Conservation (phyloP, 2,113 vertebrate species). For the Hemiscyllium ocellatum region DNA sequence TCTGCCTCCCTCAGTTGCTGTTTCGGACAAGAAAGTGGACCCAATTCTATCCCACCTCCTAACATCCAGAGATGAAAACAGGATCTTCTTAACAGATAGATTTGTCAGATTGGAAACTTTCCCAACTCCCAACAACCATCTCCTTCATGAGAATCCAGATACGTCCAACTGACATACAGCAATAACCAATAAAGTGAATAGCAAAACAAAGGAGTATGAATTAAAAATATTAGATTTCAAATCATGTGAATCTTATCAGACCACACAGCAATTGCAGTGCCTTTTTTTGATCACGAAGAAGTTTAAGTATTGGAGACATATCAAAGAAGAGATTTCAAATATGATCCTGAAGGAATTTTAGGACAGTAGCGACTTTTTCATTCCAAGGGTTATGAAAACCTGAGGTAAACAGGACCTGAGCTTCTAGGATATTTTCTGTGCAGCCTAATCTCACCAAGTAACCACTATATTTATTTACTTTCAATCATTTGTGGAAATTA, state of each 20-base stretch:
- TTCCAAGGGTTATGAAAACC: not conserved
- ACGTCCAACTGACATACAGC: not conserved
- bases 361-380: not conserved
- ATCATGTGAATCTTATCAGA: not conserved
- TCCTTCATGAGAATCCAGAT: not conserved
- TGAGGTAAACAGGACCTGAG: not conserved
- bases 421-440: not conserved
- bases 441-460: not conserved
- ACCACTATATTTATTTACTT: not conserved
- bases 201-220: not conserved
- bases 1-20: too few relatives aligned
- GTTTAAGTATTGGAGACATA: not conserved
- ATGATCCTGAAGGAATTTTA: not conserved
- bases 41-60: too few relatives aligned
- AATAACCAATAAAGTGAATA: not conserved
- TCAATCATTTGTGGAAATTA: not conserved
- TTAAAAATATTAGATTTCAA: not conserved
- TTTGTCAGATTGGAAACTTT: too few relatives aligned
- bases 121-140: too few relatives aligned
- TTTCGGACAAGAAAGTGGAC: too few relatives aligned
- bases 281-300: not conserved
- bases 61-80: too few relatives aligned
- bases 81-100: too few relatives aligned
- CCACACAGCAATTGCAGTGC: not conserved
- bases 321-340: not conserved